phyloP scores from a whole-genome alignment of 1,140 invertebrate species.

The Globodera rostochiensis region DNA sequence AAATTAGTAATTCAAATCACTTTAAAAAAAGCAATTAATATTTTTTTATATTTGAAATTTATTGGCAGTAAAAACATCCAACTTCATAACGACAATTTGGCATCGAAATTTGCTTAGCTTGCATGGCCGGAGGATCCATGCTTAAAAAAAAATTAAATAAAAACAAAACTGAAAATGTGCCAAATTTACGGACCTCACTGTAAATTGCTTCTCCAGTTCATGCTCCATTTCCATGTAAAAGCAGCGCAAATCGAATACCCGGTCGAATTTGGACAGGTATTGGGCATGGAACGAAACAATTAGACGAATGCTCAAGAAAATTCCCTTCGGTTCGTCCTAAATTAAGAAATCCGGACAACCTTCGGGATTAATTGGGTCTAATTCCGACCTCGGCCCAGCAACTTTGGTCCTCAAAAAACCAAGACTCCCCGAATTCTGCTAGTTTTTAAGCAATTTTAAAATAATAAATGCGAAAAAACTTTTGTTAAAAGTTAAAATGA shows the following conservation, averaged over 20 bases:
- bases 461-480: too few relatives aligned
- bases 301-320: constrained; percentile 55
- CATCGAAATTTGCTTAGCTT: constrained; percentile 64
- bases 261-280: constrained; percentile 62
- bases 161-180: neutral
- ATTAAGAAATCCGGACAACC: neutral
- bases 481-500: too few relatives aligned
- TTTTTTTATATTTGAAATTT: neutral
- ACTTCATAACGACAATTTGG: constrained; percentile 61
- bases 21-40: too few relatives aligned
- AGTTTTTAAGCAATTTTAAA: too few relatives aligned
- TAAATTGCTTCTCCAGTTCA: constrained; percentile 52
- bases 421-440: too few relatives aligned
- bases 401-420: too few relatives aligned
- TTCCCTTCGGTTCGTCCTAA: constrained; percentile 47
- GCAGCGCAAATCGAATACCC: constrained; percentile 61
- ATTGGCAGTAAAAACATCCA: neutral
- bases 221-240: constrained; percentile 66
- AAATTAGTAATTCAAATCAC: neutral
- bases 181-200: constrained; percentile 50
- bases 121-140: constrained; percentile 51
- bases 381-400: too few relatives aligned
- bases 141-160: constrained; percentile 26
- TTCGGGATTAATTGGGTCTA: too few relatives aligned
- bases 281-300: constrained; percentile 62